Evolutionary conservation across 2,888 invertebrate species (phyloP).

Genomic region (Rhyacophila evoluta): DNA sequence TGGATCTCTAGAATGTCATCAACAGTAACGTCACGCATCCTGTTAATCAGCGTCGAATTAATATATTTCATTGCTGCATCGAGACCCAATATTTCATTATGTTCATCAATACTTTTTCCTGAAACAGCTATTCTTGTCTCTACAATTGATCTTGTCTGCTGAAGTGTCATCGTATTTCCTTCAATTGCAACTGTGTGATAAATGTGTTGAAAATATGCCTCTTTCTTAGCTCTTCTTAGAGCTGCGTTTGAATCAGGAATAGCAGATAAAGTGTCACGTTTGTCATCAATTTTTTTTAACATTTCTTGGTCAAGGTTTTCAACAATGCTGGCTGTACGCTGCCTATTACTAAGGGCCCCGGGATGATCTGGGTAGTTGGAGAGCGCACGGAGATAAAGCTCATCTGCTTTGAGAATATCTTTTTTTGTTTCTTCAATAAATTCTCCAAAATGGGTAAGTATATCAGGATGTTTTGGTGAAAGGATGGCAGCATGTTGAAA

Average conservation of each 20-base stretch:
- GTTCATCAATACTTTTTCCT: constrained; percentile 95
- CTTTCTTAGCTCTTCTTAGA: constrained; percentile 88
- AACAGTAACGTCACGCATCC: constrained; percentile 82
- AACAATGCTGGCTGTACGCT: constrained; percentile 88
- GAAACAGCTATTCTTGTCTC: constrained; percentile 84
- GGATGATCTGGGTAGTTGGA: constrained; percentile 86
- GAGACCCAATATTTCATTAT: constrained; percentile 95
- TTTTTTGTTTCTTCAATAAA: constrained; percentile 88
- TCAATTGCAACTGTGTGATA: constrained; percentile 98
- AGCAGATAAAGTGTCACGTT: constrained; percentile 83
- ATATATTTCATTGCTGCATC: constrained; percentile 96
- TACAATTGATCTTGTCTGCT: constrained; percentile 90
- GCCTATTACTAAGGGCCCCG: constrained; percentile 82
- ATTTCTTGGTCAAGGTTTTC: constrained; percentile 88
- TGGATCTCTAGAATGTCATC: constrained; percentile 94
- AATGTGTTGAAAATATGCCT: constrained; percentile 95
- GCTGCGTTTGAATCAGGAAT: constrained; percentile 86
- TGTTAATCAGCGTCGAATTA: constrained; percentile 81
- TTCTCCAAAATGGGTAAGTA: constrained; percentile 92
- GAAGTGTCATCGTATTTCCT: constrained; percentile 95
- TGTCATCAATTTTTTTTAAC: constrained; percentile 84
- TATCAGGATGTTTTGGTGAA: constrained; percentile 92
- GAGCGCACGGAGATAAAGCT: constrained; percentile 88
- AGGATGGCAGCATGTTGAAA: constrained; percentile 93
- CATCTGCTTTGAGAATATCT: constrained; percentile 91